A percentile compares a stretch with the other conserved stretches of the same genome.
Conservation (phyloP, 2,113 vertebrate species). For the Mandrillus leucophaeus region DNA sequence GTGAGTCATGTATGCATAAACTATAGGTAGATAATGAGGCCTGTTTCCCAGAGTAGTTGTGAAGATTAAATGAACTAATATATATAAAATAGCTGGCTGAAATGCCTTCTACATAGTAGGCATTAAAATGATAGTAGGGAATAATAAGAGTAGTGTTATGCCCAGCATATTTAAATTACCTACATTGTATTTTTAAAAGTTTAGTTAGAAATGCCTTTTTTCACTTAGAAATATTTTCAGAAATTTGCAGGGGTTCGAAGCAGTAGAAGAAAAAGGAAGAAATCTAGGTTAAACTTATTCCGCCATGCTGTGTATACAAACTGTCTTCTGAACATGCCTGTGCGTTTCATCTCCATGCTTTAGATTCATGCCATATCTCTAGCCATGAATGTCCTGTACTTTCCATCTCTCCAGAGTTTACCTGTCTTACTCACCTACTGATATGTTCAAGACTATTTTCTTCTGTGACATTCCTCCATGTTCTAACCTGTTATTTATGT, state of each 20-base stretch:
- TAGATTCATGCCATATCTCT: neutral
- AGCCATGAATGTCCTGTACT: neutral
- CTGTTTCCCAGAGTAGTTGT: neutral
- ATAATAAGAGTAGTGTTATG: neutral
- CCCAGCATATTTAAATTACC: neutral
- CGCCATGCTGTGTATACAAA: neutral
- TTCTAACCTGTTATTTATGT: neutral
- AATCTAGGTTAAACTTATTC: neutral
- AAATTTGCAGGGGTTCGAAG: neutral
- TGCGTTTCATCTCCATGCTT: neutral
- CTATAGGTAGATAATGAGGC: neutral
- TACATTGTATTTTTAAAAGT: neutral
- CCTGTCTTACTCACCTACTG: neutral
- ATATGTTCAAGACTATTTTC: neutral
- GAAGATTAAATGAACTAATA: neutral
- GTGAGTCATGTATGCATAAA: neutral
- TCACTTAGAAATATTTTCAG: conserved; percentile 1
- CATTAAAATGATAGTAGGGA: neutral
- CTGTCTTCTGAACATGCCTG: neutral
- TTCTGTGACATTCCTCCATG: neutral
- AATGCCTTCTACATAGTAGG: neutral
- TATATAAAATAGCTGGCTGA: neutral
- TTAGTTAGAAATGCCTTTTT: neutral
- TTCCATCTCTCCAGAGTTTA: neutral
- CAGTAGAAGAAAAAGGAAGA: neutral